Evolutionary conservation across 2,113 vertebrate species (phyloP).

Genomic region (Mastomys natalensis): DNA sequence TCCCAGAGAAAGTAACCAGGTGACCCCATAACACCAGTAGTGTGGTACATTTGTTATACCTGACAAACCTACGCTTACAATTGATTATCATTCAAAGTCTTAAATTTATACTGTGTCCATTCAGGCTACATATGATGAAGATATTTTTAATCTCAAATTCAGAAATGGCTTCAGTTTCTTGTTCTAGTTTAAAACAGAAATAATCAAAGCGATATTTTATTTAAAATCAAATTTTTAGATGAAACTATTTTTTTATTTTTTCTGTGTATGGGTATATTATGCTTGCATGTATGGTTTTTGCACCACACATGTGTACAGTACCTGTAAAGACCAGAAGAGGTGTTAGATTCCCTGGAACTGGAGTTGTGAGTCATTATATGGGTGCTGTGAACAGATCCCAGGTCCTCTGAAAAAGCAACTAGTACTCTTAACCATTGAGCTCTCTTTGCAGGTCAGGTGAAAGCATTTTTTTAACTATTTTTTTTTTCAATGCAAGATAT

Average conservation of each 20-base stretch:
- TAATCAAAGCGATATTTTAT: not conserved
- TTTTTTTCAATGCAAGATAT: not conserved
- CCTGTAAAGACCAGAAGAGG: not conserved
- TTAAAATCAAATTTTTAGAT: not conserved
- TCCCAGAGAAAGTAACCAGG: not conserved
- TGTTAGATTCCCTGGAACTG: too few species aligned
- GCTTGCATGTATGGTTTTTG: not conserved
- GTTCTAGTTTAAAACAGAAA: slow-evolving; percentile 2
- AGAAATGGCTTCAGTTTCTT: not conserved
- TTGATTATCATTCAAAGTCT: too few species aligned
- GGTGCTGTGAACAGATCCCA: not conserved
- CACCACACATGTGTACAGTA: not conserved
- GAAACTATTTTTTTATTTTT: not conserved
- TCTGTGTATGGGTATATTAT: not conserved
- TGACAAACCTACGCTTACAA: not conserved
- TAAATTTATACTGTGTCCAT: not conserved
- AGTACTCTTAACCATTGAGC: not conserved
- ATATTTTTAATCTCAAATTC: slow-evolving; percentile 3
- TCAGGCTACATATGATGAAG: not conserved
- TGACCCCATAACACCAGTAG: not conserved
- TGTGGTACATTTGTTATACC: not conserved
- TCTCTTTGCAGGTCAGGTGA: not conserved
- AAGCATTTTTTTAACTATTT: not conserved
- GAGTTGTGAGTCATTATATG: not conserved
- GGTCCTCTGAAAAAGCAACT: not conserved